Base-by-base conservation (phyloP, 2,888 invertebrate species). In the Acrobasis repandana region DNA sequence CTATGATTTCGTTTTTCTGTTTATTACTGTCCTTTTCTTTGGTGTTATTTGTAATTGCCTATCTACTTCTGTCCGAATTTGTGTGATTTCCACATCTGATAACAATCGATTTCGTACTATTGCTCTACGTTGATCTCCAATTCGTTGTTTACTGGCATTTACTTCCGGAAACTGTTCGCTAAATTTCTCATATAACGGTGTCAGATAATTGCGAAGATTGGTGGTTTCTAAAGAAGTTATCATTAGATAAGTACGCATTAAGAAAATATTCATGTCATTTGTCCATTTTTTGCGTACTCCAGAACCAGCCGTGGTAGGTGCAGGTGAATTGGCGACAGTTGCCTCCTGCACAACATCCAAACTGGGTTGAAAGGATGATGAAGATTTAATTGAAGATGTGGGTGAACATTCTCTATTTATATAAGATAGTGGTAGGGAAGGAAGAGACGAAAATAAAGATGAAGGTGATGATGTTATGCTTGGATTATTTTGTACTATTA, bases 331-430 rank as follows among this genome's bases (percentile, higher is more conserved):
- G 56, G 38, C 56, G 28, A 20, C 0, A 43, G 15, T 33, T 14
- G 50, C 51, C 51, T 34, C 51, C 51, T 34, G 51, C 51, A 52
- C 51, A 52, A 52, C 51, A 52, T 52, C 50, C 50, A 10, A 4
- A 50, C 50, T 33, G 33, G 50, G n/a, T 50, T 49, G 49, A 49
- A 20, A 1, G 20, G 49, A 20, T 8, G 20, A 49, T 20, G 11
- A 11, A 33, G n/a, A n/a, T n/a, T 11, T 14, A 33, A 28, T 50
- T 6, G 28, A 50, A n/a, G 50, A 33, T n/a, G n/a, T 3, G n/a
- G 50, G 50, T 4, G 50, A 50, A 28, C 2, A 11, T 18, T 28
- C 18, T 50, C 50, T 50, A n/a, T 28, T 1, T 8, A 36, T 4
- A 50, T 33, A 50, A 50, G 50, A 52, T 9, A 15, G 9, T 52